These are phyloP conservation scores for Andrena minutula DNA, from an alignment of 2,888 invertebrate genomes.

Conservation along the genomic window DNA sequence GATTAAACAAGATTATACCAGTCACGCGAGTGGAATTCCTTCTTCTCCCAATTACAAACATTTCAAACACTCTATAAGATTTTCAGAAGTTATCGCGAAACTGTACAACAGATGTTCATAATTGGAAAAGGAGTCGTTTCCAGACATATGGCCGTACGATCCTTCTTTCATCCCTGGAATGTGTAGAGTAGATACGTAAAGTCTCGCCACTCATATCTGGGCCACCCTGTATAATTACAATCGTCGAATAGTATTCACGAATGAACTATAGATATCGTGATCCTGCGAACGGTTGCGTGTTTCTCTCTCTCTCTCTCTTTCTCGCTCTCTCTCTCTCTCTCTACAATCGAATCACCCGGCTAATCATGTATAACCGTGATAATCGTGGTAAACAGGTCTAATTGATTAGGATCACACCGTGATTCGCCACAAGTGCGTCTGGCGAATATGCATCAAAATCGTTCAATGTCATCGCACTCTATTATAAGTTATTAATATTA, in stretches of 20 bases:
- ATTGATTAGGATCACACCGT: conserved; percentile 62
- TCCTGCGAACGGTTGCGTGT: conserved; percentile 35
- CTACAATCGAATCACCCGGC: conserved; percentile 36
- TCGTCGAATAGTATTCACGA: conserved; percentile 39
- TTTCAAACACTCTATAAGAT: not conserved
- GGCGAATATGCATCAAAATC: conserved; percentile 63
- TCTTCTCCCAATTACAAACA: not conserved
- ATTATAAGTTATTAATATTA: conserved; percentile 71
- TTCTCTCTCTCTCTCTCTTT: not conserved
- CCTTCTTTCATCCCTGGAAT: not conserved
- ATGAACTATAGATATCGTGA: conserved; percentile 39
- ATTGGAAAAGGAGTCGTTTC: too few species aligned
- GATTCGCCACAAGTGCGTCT: conserved; percentile 52
- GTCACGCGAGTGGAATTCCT: not conserved
- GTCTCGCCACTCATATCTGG: not conserved
- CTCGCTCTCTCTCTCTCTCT: conserved; percentile 17
- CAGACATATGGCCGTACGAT: not conserved
- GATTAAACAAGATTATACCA: not conserved
- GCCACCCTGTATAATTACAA: conserved; percentile 47
- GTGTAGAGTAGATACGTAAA: not conserved
- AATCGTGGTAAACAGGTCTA: conserved; percentile 31
- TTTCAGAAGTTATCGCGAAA: not conserved
- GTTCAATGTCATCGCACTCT: conserved; percentile 66
- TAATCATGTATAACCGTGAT: conserved; percentile 24
- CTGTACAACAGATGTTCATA: too few species aligned